Conservation (phyloP, 2,888 invertebrate genomes). For the Melanostoma mellinum region DNA sequence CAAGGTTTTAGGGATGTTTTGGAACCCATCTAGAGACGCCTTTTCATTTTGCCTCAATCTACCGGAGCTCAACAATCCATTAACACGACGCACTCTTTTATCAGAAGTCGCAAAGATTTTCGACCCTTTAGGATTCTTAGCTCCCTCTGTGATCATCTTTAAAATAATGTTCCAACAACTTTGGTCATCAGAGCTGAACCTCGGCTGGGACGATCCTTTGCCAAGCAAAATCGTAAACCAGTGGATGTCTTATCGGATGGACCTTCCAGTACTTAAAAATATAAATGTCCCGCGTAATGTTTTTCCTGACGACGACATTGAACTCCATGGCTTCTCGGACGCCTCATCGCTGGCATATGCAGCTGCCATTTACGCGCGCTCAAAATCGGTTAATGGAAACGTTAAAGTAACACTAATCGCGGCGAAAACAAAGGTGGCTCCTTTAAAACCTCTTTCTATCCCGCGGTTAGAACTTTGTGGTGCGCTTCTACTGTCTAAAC, state of each 20-base stretch:
- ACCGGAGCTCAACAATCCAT: not conserved
- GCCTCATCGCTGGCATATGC: too few relatives aligned
- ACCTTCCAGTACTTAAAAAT: too few relatives aligned
- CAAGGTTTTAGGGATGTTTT: slow-evolving; percentile 3
- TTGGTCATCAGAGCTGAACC: slow-evolving; percentile 15
- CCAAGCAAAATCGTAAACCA: not conserved
- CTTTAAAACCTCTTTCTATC: slow-evolving; percentile 39
- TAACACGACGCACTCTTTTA: not conserved
- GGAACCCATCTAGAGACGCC: not conserved
- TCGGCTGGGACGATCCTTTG: too few relatives aligned
- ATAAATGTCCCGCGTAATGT: too few relatives aligned
- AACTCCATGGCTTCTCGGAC: too few relatives aligned
- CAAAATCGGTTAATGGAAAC: not conserved
- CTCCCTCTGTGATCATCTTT: slow-evolving; percentile 6
- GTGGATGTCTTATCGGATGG: too few relatives aligned
- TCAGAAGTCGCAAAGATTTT: slow-evolving; percentile 9
- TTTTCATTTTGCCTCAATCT: not conserved
- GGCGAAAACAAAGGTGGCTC: slow-evolving; percentile 16
- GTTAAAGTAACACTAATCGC: slow-evolving; percentile 1
- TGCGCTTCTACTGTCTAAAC: slow-evolving; percentile 29
- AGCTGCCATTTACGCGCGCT: too few relatives aligned
- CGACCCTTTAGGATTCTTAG: slow-evolving; percentile 11
- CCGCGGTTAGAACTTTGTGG: slow-evolving; percentile 51
- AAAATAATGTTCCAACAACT: slow-evolving; percentile 10
- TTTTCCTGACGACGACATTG: too few relatives aligned